Percentiles rank a stretch among this genome's conserved stretches.
phyloP scores from a whole-genome alignment of 2,113 vertebrate genomes.

The Pelusios castaneus region DNA sequence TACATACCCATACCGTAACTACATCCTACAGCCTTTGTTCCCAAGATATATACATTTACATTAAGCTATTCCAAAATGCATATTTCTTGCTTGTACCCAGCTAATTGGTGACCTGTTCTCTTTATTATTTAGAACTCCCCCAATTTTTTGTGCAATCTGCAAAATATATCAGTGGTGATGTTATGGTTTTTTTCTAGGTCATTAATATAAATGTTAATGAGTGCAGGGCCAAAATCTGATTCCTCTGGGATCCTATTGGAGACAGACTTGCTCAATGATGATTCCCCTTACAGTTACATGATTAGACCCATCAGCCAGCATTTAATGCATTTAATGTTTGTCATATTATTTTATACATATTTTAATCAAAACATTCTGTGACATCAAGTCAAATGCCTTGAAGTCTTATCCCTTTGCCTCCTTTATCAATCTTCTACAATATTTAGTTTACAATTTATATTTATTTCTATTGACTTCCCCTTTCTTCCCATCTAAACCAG shows the following conservation, averaged over 20 bases:
- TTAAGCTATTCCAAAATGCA: not conserved
- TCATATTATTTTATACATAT: not conserved
- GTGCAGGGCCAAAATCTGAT: not conserved
- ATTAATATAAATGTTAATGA: not conserved
- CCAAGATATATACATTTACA: not conserved
- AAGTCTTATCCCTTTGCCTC: not conserved
- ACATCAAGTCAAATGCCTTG: too few species aligned
- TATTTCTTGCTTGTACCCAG: not conserved
- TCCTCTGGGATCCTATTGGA: not conserved
- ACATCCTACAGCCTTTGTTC: not conserved
- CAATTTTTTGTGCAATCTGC: not conserved
- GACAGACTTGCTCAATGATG: not conserved
- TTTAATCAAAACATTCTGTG: not conserved
- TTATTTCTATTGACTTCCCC: not conserved
- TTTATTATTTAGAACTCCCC: not conserved
- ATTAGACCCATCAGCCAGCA: not conserved
- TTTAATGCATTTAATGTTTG: not conserved
- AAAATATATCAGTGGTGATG: not conserved
- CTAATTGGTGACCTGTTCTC: not conserved
- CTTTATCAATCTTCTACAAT: not conserved
- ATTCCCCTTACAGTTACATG: not conserved
- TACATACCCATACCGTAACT: too few species aligned
- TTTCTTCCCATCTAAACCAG: not conserved
- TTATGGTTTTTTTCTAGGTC: not conserved
- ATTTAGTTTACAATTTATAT: not conserved